A percentile compares a stretch with the other conserved stretches of the same genome.
These are phyloP conservation scores for Uromys caudimaculatus DNA, from an alignment of 2,797 vertebrate species.

Conservation along the genomic window DNA sequence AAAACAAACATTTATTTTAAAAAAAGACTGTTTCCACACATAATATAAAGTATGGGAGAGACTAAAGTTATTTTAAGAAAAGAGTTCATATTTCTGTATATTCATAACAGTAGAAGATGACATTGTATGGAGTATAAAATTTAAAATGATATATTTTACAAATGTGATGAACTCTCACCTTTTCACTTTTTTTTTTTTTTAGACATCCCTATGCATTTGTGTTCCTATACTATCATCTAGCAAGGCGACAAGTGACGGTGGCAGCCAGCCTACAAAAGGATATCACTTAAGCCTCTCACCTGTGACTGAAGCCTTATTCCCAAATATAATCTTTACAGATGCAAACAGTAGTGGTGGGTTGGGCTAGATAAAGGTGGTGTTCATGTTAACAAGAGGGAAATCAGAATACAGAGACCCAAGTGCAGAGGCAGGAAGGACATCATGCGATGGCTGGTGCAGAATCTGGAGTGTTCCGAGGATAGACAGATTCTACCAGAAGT, in stretches of 20 bases:
- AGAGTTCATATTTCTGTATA: background rate
- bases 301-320: background rate
- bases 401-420: background rate
- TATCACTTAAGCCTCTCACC: background rate
- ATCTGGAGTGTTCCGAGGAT: background rate
- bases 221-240: background rate
- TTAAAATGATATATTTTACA: background rate
- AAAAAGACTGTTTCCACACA: background rate
- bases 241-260: background rate
- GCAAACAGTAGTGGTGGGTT: no score
- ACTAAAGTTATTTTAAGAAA: slow-evolving; percentile 14
- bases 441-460: background rate
- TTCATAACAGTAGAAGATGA: background rate
- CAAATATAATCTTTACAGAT: background rate
- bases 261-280: no score
- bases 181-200: background rate
- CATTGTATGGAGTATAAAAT: background rate
- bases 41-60: background rate
- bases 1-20: background rate
- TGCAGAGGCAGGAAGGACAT: background rate
- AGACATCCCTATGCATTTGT: background rate
- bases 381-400: background rate
- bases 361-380: no score
- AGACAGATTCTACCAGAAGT: background rate
- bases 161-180: background rate